Evolutionary conservation across 1,140 invertebrate genomes (phyloP).

Genomic region (Sesamia nonagrioides): DNA sequence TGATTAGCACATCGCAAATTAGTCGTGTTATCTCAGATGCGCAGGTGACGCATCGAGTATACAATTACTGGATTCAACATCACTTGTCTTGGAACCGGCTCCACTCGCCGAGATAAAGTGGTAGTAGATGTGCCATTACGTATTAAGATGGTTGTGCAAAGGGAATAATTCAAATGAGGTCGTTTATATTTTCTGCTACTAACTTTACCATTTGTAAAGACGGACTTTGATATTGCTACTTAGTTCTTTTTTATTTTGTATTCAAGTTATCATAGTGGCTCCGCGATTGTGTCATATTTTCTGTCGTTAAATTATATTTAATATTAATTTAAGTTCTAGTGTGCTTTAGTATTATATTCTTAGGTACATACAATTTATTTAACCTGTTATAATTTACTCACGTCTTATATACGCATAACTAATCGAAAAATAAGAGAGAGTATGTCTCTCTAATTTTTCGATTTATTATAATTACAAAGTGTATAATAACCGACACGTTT

Average conservation of each 20-base stretch:
- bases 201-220: constrained; percentile 3
- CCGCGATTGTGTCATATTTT: not conserved
- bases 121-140: constrained; percentile 49
- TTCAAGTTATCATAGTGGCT: not conserved
- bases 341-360: no score
- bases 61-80: constrained; percentile 55
- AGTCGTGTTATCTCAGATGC: constrained; percentile 58
- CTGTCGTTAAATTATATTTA: not conserved
- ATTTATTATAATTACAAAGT: not conserved
- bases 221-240: not conserved
- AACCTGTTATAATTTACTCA: not conserved
- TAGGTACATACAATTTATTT: not conserved
- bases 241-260: not conserved
- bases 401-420: not conserved
- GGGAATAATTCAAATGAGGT: constrained; percentile 47
- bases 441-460: not conserved
- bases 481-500: not conserved
- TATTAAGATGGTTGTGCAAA: constrained; percentile 52
- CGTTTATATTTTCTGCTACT: constrained; percentile 35
- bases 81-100: constrained; percentile 47
- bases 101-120: constrained; percentile 46
- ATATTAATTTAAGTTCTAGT: not conserved
- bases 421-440: no score
- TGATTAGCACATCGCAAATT: constrained; percentile 63
- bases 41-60: constrained; percentile 51